Conservation (phyloP, 37 sponge, comb jelly and placozoan genomes). For the Geodia barretti region DNA sequence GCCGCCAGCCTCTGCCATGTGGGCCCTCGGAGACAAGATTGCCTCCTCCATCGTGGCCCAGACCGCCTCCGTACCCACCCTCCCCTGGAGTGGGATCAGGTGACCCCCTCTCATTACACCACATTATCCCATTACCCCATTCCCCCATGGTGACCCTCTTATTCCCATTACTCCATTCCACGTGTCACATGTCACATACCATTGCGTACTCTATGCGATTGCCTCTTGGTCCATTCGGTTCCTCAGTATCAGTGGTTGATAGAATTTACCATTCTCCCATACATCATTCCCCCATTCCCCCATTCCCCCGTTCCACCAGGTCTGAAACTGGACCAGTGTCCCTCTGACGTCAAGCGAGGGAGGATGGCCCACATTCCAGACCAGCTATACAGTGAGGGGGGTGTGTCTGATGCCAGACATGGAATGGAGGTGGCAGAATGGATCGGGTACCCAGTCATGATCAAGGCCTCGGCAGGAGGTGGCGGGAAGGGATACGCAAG, state of each 20-base stretch:
- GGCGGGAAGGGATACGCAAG: slow-evolving; percentile 97
- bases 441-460: slow-evolving; percentile 99
- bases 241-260: neutral
- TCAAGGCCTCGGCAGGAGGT: slow-evolving; percentile 99
- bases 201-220: neutral
- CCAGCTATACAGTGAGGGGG: slow-evolving; percentile 82
- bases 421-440: slow-evolving; percentile 79
- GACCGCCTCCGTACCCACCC: slow-evolving; percentile 90
- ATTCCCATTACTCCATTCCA: neutral
- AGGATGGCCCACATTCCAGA: slow-evolving; percentile 61
- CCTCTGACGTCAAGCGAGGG: slow-evolving; percentile 22
- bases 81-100: slow-evolving; percentile 98
- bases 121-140: neutral
- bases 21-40: slow-evolving; percentile 99
- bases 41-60: slow-evolving; percentile 97
- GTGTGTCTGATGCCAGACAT: slow-evolving; percentile 54
- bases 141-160: neutral
- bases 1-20: slow-evolving; percentile 95
- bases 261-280: neutral
- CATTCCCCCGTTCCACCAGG: neutral
- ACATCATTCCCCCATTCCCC: neutral
- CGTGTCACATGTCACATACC: neutral
- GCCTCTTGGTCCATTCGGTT: neutral
- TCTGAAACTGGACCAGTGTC: slow-evolving; percentile 9
- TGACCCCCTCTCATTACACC: slow-evolving; percentile 1